These are phyloP conservation scores for Philaenus spumarius DNA, from an alignment of 1,140 invertebrate species.

Conservation along the genomic window DNA sequence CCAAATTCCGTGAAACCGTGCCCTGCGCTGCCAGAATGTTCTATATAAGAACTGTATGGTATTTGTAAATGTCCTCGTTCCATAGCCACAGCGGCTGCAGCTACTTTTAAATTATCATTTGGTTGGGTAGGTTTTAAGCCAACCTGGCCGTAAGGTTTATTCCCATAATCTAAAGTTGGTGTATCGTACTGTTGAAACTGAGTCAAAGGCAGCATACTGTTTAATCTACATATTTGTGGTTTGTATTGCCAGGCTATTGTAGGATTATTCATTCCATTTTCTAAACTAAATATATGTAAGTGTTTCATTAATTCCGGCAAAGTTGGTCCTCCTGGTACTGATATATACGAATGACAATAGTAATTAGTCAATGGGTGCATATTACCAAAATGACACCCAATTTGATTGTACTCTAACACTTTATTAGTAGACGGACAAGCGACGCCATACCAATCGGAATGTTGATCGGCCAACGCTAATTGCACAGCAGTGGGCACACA, in stretches of 20 bases:
- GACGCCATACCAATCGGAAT: background rate
- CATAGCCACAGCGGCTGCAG: background rate
- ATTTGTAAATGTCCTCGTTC: too few species aligned
- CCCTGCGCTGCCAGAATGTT: background rate
- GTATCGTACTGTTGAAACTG: background rate
- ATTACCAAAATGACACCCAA: background rate
- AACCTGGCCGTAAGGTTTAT: background rate
- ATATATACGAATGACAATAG: background rate
- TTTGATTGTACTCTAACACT: background rate
- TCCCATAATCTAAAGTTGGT: background rate
- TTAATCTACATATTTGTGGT: background rate
- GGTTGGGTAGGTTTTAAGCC: background rate
- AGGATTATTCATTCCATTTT: background rate
- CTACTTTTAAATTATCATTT: background rate
- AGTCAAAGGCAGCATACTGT: background rate
- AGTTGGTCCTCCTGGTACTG: background rate
- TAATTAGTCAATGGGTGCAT: too few species aligned
- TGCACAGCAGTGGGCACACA: background rate
- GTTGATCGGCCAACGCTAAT: background rate
- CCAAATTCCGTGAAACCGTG: background rate
- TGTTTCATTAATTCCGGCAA: background rate
- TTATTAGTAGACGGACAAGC: background rate
- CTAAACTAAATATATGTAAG: background rate
- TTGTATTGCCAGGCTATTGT: background rate
- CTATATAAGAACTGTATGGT: background rate